phyloP scores from a whole-genome alignment of 1,140 invertebrate species.

The Drosophila paulistorum region DNA sequence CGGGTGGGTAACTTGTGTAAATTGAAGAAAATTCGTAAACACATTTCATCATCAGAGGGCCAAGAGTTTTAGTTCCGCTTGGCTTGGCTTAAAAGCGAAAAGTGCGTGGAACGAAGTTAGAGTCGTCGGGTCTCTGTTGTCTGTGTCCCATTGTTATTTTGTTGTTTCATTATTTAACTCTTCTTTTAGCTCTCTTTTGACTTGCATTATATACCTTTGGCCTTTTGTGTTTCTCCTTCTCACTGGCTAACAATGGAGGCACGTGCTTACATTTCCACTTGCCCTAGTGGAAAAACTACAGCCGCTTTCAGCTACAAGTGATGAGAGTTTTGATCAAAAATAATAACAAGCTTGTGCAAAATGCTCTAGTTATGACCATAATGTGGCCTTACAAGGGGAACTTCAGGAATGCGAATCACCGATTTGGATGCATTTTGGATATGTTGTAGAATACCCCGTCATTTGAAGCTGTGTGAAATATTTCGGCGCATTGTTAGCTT shows the following conservation, averaged over 20 bases:
- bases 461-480: no score
- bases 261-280: conserved; percentile 54
- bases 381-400: no score
- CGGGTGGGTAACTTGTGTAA: conserved; percentile 39
- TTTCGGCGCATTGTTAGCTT: no score
- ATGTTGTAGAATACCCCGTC: no score
- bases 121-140: conserved; percentile 1
- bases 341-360: not conserved
- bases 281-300: conserved; percentile 52
- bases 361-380: no score
- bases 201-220: conserved; percentile 38
- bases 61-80: conserved; percentile 61
- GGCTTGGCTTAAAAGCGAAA: conserved; percentile 65
- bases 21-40: conserved; percentile 62
- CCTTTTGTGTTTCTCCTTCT: conserved; percentile 38
- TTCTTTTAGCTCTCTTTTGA: conserved; percentile 30
- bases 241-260: conserved; percentile 15
- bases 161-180: conserved; percentile 23
- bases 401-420: no score
- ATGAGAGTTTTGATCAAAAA: no score
- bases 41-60: conserved; percentile 65
- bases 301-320: not conserved
- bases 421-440: no score
- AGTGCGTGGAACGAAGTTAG: conserved; percentile 49
- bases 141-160: conserved; percentile 41